phyloP scores from a whole-genome alignment of 2,888 invertebrate genomes.

The Blastobasis adustella region DNA sequence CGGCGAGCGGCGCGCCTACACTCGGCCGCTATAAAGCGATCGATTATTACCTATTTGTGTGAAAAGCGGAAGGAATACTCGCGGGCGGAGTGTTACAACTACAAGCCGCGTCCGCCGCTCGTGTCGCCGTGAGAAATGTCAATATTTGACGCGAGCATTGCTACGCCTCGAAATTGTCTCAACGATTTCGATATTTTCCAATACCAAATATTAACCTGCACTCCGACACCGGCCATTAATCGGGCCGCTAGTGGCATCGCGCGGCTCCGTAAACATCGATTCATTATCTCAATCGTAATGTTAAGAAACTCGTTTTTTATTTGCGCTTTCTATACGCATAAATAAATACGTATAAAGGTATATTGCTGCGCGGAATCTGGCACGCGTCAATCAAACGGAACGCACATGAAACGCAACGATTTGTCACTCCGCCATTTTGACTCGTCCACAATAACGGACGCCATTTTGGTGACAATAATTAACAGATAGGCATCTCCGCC shows the following conservation, averaged over 20 bases:
- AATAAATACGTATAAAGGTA: conserved; percentile 67
- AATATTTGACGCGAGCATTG: conserved; percentile 61
- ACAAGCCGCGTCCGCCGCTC: conserved; percentile 48
- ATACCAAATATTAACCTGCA: conserved; percentile 46
- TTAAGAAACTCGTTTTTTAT: conserved; percentile 64
- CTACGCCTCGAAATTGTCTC: conserved; percentile 70
- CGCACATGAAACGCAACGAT: conserved; percentile 60
- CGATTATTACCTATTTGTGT: conserved; percentile 74
- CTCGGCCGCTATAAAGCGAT: conserved; percentile 66
- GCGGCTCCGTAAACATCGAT: conserved; percentile 44
- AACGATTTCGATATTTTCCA: conserved; percentile 67
- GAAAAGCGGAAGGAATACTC: conserved; percentile 69
- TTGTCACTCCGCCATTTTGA: conserved; percentile 69
- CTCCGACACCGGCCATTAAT: conserved; percentile 13
- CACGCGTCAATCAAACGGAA: conserved; percentile 72
- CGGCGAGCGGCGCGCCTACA: conserved; percentile 52
- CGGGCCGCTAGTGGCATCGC: conserved; percentile 30
- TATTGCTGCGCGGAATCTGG: conserved; percentile 59
- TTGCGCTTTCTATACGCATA: conserved; percentile 68
- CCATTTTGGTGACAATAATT: conserved; percentile 73
- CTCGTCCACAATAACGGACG: conserved; percentile 58
- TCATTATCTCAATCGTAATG: conserved; percentile 60
- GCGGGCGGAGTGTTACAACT: conserved; percentile 37
- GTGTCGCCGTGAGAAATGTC: conserved; percentile 67
- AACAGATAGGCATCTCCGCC: conserved; percentile 66